Conservation (phyloP, 2,113 vertebrate genomes). For the Dromiciops gliroides region DNA sequence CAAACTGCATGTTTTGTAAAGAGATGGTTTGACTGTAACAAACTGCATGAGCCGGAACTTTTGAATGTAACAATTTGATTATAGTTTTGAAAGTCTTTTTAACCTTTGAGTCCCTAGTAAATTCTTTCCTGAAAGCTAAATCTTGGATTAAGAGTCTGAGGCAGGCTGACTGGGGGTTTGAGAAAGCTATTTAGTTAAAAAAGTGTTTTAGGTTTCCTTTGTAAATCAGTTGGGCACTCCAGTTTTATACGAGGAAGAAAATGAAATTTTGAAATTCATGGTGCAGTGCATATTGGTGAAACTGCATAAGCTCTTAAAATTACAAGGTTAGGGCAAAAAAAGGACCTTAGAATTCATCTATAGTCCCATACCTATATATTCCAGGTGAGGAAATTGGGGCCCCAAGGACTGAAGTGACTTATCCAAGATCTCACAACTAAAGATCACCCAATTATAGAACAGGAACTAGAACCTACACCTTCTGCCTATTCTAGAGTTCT, state of each 20-base stretch:
- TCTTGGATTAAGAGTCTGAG: constrained; percentile 79
- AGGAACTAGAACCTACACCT: background rate
- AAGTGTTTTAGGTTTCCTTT: constrained; percentile 80
- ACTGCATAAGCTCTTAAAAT: background rate
- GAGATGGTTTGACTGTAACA: background rate
- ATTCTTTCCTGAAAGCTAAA: constrained; percentile 76
- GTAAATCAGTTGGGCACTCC: constrained; percentile 71
- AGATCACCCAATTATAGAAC: background rate
- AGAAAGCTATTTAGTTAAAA: constrained; percentile 77
- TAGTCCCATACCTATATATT: background rate
- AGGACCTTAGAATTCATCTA: background rate
- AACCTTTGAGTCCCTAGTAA: constrained; percentile 76
- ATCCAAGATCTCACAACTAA: background rate
- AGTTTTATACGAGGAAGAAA: constrained; percentile 71
- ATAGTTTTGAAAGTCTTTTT: constrained; percentile 67
- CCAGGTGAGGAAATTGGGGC: background rate
- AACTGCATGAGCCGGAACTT: constrained; percentile 46
- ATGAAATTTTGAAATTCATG: constrained; percentile 76
- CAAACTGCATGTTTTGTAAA: background rate
- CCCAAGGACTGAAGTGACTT: background rate
- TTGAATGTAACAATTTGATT: constrained; percentile 71
- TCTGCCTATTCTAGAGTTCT: background rate
- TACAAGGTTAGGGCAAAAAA: background rate
- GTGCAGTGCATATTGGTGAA: background rate
- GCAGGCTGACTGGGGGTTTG: constrained; percentile 74